phyloP scores from a whole-genome alignment of 1,140 invertebrate species.

The Chrysopa pallens region DNA sequence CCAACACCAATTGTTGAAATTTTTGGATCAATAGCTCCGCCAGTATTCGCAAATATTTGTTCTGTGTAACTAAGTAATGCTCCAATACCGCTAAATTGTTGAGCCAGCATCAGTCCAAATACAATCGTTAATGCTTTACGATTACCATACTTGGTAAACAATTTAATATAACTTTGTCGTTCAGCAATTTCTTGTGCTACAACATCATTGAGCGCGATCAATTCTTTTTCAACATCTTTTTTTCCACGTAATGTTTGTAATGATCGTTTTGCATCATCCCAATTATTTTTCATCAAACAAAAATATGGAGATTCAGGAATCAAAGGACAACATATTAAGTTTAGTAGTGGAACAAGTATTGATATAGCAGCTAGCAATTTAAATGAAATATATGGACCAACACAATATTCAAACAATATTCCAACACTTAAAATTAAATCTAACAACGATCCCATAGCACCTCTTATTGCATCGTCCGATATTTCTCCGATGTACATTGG shows the following conservation, averaged over 20 bases:
- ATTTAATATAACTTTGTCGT: constrained; percentile 27
- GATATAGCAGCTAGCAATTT: constrained; percentile 31
- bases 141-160: constrained; percentile 30
- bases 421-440: constrained; percentile 39
- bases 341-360: constrained; percentile 31
- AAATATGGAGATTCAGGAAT: constrained; percentile 60
- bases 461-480: constrained; percentile 39
- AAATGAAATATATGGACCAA: constrained; percentile 36
- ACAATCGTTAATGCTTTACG: constrained; percentile 37
- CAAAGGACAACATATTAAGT: constrained; percentile 34
- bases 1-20: constrained; percentile 14
- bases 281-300: constrained; percentile 29
- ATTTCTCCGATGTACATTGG: constrained; percentile 42
- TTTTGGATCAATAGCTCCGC: background rate
- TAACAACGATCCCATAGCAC: constrained; percentile 50
- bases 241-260: constrained; percentile 37
- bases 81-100: constrained; percentile 52
- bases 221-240: constrained; percentile 31
- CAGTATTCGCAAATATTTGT: constrained; percentile 40
- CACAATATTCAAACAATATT: constrained; percentile 38
- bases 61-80: constrained; percentile 51
- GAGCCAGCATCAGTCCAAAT: constrained; percentile 43
- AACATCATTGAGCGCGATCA: constrained; percentile 33
- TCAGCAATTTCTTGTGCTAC: constrained; percentile 29
- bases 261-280: constrained; percentile 33